These are phyloP conservation scores for Bambusicola thoracicus DNA, from an alignment of 2,113 vertebrate species.

Conservation along the genomic window DNA sequence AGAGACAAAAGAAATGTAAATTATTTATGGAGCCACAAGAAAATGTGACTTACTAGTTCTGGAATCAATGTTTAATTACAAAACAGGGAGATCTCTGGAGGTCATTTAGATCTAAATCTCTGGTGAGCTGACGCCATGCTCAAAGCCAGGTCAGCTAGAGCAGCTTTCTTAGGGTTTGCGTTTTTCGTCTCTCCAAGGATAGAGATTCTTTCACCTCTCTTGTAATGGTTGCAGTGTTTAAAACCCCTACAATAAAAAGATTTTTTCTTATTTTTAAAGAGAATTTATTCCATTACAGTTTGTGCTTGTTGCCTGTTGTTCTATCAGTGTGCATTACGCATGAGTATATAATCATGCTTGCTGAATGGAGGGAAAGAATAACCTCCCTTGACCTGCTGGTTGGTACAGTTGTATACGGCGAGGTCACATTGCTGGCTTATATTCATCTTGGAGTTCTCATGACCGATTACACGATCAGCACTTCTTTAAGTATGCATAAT, in stretches of 20 bases:
- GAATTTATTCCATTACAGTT: neutral
- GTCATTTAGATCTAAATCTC: neutral
- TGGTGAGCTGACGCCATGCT: neutral
- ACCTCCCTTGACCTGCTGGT: neutral
- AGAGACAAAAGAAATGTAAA: neutral
- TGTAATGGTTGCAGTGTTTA: neutral
- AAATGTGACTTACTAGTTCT: neutral
- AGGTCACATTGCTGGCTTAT: neutral
- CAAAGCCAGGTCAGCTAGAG: neutral
- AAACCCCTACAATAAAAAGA: neutral
- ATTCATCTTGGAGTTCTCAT: neutral
- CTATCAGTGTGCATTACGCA: neutral
- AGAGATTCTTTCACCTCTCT: neutral
- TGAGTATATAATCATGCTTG: neutral
- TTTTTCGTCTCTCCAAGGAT: neutral
- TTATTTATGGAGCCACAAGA: neutral
- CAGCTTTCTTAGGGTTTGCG: neutral
- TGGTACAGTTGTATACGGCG: neutral
- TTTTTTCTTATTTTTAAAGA: neutral
- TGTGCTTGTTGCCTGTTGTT: neutral
- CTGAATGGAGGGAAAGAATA: neutral
- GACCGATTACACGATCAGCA: neutral
- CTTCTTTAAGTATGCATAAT: neutral
- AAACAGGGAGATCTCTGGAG: neutral
- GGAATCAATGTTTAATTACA: neutral